A percentile compares a stretch with the other conserved stretches of the same genome.
These are phyloP conservation scores for Nannoperca australis DNA, from an alignment of 2,797 vertebrate species.

Conservation along the genomic window DNA sequence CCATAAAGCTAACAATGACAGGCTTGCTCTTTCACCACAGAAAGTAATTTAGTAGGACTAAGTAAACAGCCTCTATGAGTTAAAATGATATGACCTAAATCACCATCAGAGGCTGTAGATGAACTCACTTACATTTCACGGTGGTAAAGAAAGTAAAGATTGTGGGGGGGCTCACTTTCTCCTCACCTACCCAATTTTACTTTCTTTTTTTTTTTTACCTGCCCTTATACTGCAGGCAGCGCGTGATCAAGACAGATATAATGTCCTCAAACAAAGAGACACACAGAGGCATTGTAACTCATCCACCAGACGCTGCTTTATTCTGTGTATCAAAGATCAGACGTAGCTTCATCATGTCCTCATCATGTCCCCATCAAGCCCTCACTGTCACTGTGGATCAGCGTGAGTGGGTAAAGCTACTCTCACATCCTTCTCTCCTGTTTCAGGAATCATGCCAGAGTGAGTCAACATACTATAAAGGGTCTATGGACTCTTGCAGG, in stretches of 20 bases:
- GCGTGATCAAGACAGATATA: conserved; percentile 41
- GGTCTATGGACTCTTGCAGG: conserved; percentile 32
- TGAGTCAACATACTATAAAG: conserved; percentile 42
- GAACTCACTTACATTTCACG: conserved; percentile 13
- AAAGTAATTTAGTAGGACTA: conserved; percentile 13
- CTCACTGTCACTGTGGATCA: conserved; percentile 54
- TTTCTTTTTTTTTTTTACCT: neutral
- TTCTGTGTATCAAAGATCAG: conserved; percentile 65
- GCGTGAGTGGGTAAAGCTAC: conserved; percentile 36
- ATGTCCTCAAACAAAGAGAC: conserved; percentile 51
- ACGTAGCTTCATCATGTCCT: conserved; percentile 48
- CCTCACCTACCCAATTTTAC: conserved; percentile 1
- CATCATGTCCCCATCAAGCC: conserved; percentile 54
- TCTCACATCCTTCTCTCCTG: conserved; percentile 50
- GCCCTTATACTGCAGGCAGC: conserved; percentile 24
- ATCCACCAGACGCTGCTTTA: conserved; percentile 48
- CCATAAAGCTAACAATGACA: conserved; percentile 6
- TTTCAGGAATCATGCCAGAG: conserved; percentile 59
- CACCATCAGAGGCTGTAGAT: conserved; percentile 8
- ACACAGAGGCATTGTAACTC: conserved; percentile 59
- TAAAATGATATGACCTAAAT: conserved; percentile 16
- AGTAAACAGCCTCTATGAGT: conserved; percentile 2
- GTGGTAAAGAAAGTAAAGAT: conserved; percentile 1
- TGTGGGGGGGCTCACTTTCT: conserved; percentile 7
- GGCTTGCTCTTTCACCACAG: conserved; percentile 11